Evolutionary conservation across 1,140 invertebrate species (phyloP).

Genomic region (Popillia japonica): DNA sequence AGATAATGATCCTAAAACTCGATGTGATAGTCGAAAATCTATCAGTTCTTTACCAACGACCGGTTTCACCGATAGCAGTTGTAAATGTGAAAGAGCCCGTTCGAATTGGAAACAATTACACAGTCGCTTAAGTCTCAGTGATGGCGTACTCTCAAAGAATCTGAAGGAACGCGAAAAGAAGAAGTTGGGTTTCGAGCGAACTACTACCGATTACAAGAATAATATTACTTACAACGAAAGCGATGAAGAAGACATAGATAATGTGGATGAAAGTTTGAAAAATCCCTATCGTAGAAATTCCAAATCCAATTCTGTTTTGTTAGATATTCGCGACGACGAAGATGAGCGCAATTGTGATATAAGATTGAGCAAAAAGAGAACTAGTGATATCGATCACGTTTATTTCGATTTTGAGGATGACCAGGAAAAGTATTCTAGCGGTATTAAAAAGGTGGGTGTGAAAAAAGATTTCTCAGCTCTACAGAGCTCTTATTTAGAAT

Average conservation of each 20-base stretch:
- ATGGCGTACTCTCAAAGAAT: neutral
- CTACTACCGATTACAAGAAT: neutral
- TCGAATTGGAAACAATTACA: slow-evolving; percentile 5
- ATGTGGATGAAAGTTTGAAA: neutral
- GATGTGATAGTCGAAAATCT: neutral
- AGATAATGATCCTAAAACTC: neutral
- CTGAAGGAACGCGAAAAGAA: neutral
- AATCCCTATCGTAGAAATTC: neutral
- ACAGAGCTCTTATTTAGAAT: too few species aligned
- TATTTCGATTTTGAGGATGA: neutral
- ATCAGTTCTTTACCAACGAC: neutral
- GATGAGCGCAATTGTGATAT: neutral
- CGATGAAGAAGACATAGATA: slow-evolving; percentile 12
- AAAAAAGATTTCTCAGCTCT: neutral
- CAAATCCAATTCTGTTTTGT: neutral
- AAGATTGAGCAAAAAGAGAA: neutral
- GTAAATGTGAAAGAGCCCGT: neutral
- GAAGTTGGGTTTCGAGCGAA: neutral
- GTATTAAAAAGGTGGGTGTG: neutral
- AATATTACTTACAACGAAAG: slow-evolving; percentile 31
- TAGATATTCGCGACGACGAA: slow-evolving; percentile 18
- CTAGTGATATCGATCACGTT: neutral
- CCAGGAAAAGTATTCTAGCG: neutral
- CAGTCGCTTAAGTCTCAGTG: neutral
- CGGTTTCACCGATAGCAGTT: neutral